A percentile compares a stretch with the other conserved stretches of the same genome.
Conservation (phyloP, 2,113 vertebrate species). For the Hydrolagus affinis region DNA sequence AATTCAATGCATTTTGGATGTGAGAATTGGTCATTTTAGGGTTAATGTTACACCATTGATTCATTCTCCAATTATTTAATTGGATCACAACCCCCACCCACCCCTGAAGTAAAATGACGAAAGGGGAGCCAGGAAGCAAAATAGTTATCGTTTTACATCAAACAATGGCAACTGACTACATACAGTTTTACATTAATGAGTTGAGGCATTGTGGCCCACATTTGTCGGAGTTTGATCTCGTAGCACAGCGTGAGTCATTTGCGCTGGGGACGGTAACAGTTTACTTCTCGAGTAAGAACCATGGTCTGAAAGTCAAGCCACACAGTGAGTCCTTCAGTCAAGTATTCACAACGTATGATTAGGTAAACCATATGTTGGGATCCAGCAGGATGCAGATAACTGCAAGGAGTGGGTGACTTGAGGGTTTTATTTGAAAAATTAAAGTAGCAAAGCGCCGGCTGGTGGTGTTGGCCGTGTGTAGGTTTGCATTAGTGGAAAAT, state of each 20-base stretch:
- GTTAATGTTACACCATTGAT: no score
- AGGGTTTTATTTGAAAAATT: not conserved
- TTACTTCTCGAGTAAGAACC: not conserved
- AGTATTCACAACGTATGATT: not conserved
- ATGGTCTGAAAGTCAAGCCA: not conserved
- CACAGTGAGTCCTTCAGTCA: not conserved
- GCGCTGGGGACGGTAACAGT: not conserved
- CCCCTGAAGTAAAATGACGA: no score
- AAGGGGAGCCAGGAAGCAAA: no score
- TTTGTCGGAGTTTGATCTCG: not conserved
- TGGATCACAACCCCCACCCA: no score
- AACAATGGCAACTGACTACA: not conserved
- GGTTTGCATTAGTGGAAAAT: not conserved
- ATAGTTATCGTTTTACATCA: no score
- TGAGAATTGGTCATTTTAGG: no score
- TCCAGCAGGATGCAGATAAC: slow-evolving; percentile 6
- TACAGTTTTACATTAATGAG: not conserved
- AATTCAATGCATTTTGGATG: no score
- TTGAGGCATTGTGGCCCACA: not conserved
- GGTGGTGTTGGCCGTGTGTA: slow-evolving; percentile 9
- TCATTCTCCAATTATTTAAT: no score
- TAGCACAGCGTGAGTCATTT: not conserved
- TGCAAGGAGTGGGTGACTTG: not conserved
- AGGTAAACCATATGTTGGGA: slow-evolving; percentile 10
- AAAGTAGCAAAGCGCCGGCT: not conserved